These are phyloP conservation scores for Mystacides longicornis DNA, from an alignment of 2,888 invertebrate genomes.

Conservation along the genomic window DNA sequence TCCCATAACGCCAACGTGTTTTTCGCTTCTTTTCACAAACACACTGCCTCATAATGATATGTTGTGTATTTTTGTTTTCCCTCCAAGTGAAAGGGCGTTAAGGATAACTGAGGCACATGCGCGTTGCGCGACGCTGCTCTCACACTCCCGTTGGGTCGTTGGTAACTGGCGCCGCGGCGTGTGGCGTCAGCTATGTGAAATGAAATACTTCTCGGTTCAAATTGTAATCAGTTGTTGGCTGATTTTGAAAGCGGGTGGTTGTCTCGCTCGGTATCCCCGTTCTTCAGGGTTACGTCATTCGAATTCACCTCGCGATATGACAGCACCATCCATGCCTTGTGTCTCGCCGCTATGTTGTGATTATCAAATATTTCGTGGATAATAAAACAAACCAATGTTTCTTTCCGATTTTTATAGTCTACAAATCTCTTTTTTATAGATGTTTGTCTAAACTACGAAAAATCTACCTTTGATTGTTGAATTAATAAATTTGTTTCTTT, in stretches of 20 bases:
- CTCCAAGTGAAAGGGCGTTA: background rate
- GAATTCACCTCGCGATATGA: background rate
- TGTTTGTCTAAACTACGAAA: too few species aligned
- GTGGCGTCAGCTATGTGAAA: constrained; percentile 1
- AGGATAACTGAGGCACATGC: background rate
- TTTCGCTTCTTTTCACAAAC: background rate
- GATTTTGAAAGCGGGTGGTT: background rate
- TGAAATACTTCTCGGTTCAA: background rate
- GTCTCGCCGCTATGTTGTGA: too few species aligned
- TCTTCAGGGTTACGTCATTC: background rate
- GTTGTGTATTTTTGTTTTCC: background rate
- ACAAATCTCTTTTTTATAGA: too few species aligned
- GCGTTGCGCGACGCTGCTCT: background rate
- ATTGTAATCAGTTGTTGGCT: background rate
- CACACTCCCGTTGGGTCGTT: background rate
- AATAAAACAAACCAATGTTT: too few species aligned
- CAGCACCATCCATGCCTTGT: too few species aligned
- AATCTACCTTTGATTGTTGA: too few species aligned
- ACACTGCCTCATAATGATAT: background rate
- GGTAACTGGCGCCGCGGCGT: constrained; percentile 1
- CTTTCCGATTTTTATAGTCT: too few species aligned
- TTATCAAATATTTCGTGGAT: too few species aligned
- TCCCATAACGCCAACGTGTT: background rate
- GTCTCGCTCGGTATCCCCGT: background rate
- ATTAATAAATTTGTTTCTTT: too few species aligned